Base-by-base conservation (phyloP, 37 sponge, comb jelly and placozoan genomes). In the Eunapius fragilis region DNA sequence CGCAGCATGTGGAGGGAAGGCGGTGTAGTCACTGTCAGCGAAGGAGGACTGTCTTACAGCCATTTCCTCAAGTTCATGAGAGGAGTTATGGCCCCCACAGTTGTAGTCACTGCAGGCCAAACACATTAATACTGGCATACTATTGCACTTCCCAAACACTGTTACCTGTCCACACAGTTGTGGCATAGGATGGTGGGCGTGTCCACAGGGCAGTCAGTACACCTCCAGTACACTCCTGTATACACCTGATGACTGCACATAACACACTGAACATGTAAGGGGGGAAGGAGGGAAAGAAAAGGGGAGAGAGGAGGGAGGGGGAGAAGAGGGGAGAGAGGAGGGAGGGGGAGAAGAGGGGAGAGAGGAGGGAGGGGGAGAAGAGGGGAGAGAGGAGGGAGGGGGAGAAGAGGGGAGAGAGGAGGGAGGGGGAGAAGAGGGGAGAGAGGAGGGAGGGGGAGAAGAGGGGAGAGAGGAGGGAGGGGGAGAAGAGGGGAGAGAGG, bases 21-120 rank as follows among this genome's bases (percentile, higher is more conserved):
- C 35, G 32, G 77, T 71, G 41, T 94, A 94, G 74, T 94, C 94
- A 30, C 76, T 77, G 69, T 94, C 94, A 2, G 32, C 27, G 69
- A 41, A 89, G 73, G 27, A 76, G 25, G 38, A 47, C 5, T 69
- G 84, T 22, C 27, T 35, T 30, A 23, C 3, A 14, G 30, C 24
- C 35, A 24, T 75, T 38, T n/a, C 47, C n/a, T 37, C 82, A 25
- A 88, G 45, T 26, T 82, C 83, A 41, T 88, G 88, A 14, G 71
- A 71, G 17, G 83, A 83, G 71, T 71, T 77, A 78, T 88, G 88
- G 76, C 45, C 12, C 0, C 31, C 19, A 35, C 82, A 68, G 13
- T 28, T 32, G 50, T 88, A 82, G 48, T 88, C 77, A 88, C 88
- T 88, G 76, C 22, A 38, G 12, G 48, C 4, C 11, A 48, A 23